Evolutionary conservation across 2,888 invertebrate genomes (phyloP).

Genomic region (Diabrotica balteata): DNA sequence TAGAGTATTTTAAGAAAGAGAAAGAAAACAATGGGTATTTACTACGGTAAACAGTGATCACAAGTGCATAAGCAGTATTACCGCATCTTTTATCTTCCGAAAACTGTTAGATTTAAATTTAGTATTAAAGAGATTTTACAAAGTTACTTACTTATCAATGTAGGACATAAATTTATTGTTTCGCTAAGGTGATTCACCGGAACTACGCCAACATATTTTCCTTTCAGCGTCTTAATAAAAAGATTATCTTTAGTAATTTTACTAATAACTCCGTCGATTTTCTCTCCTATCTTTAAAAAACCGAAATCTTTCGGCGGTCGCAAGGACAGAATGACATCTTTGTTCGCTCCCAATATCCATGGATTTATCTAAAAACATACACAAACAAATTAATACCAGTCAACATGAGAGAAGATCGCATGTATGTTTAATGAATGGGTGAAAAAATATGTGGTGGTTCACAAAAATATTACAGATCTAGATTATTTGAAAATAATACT

Average conservation of each 20-base stretch:
- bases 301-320: constrained; percentile 33
- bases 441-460: no score
- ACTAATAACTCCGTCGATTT: constrained; percentile 57
- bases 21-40: no score
- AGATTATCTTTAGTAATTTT: constrained; percentile 53
- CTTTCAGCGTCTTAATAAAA: constrained; percentile 53
- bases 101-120: neutral
- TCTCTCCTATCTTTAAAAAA: constrained; percentile 57
- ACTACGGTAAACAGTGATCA: no score
- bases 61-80: no score
- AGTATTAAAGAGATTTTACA: neutral
- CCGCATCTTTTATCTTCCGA: no score
- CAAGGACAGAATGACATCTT: constrained; percentile 62
- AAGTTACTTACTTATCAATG: constrained; percentile 48
- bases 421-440: no score
- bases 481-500: no score
- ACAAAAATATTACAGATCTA: no score
- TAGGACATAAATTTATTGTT: constrained; percentile 52
- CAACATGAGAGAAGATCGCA: no score
- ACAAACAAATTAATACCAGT: neutral
- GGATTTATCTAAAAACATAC: constrained; percentile 61
- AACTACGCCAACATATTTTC: constrained; percentile 53
- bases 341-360: constrained; percentile 59
- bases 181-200: constrained; percentile 57
- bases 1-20: no score